These are phyloP conservation scores for Chlamydotis undulata DNA, from an alignment of 2,113 vertebrate species.

Conservation along the genomic window DNA sequence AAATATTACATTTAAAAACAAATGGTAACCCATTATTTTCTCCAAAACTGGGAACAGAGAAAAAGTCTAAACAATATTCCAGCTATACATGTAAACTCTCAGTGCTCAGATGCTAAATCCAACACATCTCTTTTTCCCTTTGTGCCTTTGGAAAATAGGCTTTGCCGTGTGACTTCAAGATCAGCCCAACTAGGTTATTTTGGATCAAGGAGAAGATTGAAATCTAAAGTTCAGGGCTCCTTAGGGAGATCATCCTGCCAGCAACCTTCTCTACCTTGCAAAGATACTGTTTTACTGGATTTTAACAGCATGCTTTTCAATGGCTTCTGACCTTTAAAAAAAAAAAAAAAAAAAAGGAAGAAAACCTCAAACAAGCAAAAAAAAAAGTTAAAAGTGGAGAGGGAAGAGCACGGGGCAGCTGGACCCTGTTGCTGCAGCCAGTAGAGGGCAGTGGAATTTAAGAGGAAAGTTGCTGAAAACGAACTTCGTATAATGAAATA, in stretches of 20 bases:
- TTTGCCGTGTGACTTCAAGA: neutral
- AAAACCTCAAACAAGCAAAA: accelerated
- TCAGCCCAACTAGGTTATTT: conserved; percentile 23
- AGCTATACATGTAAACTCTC: neutral
- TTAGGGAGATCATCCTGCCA: conserved; percentile 19
- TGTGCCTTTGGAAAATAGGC: neutral
- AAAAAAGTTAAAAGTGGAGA: too few relatives aligned
- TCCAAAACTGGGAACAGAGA: neutral
- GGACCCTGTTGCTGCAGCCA: neutral
- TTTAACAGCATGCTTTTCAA: neutral
- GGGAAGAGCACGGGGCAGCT: neutral
- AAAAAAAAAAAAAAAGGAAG: too few relatives aligned
- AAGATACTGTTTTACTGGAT: neutral
- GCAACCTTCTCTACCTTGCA: neutral
- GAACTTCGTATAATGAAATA: neutral
- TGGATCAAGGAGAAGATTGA: conserved; percentile 25
- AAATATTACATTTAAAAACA: neutral
- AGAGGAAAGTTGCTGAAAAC: conserved; percentile 6
- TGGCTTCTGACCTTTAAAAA: neutral
- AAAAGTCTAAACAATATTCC: neutral
- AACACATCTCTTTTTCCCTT: neutral
- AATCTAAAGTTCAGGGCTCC: conserved; percentile 17
- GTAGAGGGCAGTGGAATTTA: conserved; percentile 57
- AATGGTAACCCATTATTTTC: neutral
- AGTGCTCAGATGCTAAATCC: neutral